Evolutionary conservation across 2,113 vertebrate genomes (phyloP).

Genomic region (Conger conger): DNA sequence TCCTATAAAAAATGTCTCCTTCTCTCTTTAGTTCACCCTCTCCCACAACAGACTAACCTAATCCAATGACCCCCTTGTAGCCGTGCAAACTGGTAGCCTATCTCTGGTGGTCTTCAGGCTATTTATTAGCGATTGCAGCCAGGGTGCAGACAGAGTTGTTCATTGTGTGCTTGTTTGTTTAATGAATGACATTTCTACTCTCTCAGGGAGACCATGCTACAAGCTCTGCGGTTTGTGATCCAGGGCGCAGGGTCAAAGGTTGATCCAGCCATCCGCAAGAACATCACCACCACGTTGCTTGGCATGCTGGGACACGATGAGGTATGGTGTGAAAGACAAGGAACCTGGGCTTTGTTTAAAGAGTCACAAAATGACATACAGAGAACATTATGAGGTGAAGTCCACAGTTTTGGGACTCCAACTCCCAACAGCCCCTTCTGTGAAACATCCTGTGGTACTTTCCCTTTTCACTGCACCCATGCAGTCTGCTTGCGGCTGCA

Average conservation of each 20-base stretch:
- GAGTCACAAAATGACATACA: too few relatives aligned
- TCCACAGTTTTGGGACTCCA: neutral
- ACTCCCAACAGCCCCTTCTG: neutral
- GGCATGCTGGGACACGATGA: constrained; percentile 98
- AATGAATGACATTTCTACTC: neutral
- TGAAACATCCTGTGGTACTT: neutral
- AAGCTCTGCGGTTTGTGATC: constrained; percentile 92
- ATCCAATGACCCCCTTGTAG: neutral
- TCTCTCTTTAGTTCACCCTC: neutral
- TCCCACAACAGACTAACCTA: neutral
- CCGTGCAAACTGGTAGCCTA: neutral
- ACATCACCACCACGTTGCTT: constrained; percentile 79
- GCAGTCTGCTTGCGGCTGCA: neutral
- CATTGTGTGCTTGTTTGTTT: neutral
- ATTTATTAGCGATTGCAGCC: neutral
- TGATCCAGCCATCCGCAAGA: constrained; percentile 86
- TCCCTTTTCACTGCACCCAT: neutral
- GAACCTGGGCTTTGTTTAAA: neutral
- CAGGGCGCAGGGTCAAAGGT: constrained; percentile 93
- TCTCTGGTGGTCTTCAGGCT: neutral
- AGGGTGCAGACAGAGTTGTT: neutral
- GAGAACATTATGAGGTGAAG: neutral
- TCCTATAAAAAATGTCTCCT: too few relatives aligned
- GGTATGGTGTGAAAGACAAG: constrained; percentile 65
- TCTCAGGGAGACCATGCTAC: constrained; percentile 92